Evolutionary conservation across 2,797 vertebrate genomes (phyloP), one percentile per base, ranked within the genome.

Genomic region (Acrocephalus scirpaceus): DNA sequence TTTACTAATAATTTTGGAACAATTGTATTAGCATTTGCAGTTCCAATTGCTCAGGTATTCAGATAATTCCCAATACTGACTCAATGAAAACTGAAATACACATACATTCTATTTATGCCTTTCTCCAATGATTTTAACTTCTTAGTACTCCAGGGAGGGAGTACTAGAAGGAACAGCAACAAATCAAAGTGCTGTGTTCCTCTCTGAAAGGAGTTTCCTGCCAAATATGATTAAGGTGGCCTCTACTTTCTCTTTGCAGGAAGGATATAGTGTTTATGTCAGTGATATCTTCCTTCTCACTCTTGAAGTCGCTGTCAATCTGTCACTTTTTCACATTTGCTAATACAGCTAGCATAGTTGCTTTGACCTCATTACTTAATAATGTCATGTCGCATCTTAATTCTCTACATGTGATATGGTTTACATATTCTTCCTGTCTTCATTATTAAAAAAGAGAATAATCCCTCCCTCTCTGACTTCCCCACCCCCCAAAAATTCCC

Each of bases 401-500:
- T 76, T 86, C 62, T 91, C 17, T 42, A 1, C 9, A 5, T 47
- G 44, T 45, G 9, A 5, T 13, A 3, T 5, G 3, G 21, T 66
- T 61, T 53, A 21, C 6, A 10, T 70, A 79, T 81, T 57, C 22
- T 60, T 90, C 32, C 16, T 32, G 9, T 53, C 9, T 44, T 51
- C 54, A 25, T 70, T 58, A 47, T 10, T 30, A 17, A 83, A 67
- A 75, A 58, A 21, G 1, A 1, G 11, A 26, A 17, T 13, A 54
- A 8, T 40, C 14, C 3, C 25, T n/a, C 14, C 6, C 11, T 62
- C 23, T 7, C 17, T 64, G 4, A 72, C 16, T 11, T 51, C 38
- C 11, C 3, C 5, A 9, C 0, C 3, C 7, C 29, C 9, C 61
- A 51, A 78, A 18, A 56, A n/a, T 12, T 2, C 7, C 10, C n/a